Percentiles rank a stretch among this genome's conserved stretches.
Evolutionary conservation across 2,888 invertebrate genomes (phyloP).

Genomic region (Melieria omissa): DNA sequence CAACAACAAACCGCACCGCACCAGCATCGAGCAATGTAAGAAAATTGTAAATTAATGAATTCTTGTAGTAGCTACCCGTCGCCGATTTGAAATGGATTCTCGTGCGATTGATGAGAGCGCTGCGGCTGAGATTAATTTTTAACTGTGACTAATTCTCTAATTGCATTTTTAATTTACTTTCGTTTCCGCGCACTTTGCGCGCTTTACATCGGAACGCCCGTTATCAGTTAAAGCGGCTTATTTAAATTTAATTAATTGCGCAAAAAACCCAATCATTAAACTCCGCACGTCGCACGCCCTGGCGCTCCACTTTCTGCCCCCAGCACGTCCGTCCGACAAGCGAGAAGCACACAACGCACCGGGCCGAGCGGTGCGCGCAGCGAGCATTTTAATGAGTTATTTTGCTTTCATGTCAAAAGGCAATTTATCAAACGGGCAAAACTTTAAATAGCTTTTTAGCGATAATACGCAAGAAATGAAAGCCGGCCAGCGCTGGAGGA

Average conservation of each 20-base stretch:
- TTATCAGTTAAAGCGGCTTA: slow-evolving; percentile 19
- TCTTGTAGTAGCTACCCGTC: too few species aligned
- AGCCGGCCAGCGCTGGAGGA: neutral
- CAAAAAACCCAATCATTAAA: slow-evolving; percentile 16
- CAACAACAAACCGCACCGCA: too few species aligned
- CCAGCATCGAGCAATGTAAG: too few species aligned
- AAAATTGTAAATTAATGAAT: too few species aligned
- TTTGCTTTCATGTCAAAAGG: slow-evolving; percentile 30
- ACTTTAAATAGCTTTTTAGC: slow-evolving; percentile 26
- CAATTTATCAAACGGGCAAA: slow-evolving; percentile 27
- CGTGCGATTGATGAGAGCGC: too few species aligned
- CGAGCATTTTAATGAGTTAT: slow-evolving; percentile 29
- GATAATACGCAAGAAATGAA: neutral
- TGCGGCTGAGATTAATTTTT: neutral
- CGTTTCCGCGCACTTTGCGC: neutral
- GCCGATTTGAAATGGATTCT: too few species aligned
- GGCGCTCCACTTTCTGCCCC: too few species aligned
- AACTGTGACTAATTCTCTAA: slow-evolving; percentile 18
- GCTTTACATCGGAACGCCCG: neutral
- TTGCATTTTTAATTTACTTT: slow-evolving; percentile 19
- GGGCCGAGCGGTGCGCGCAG: neutral
- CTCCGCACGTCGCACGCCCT: too few species aligned
- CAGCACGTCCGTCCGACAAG: neutral
- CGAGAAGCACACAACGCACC: neutral
- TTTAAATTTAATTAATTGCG: slow-evolving; percentile 32